phyloP scores from a whole-genome alignment of 2,113 vertebrate genomes.

The Rhadina sibilatrix region DNA sequence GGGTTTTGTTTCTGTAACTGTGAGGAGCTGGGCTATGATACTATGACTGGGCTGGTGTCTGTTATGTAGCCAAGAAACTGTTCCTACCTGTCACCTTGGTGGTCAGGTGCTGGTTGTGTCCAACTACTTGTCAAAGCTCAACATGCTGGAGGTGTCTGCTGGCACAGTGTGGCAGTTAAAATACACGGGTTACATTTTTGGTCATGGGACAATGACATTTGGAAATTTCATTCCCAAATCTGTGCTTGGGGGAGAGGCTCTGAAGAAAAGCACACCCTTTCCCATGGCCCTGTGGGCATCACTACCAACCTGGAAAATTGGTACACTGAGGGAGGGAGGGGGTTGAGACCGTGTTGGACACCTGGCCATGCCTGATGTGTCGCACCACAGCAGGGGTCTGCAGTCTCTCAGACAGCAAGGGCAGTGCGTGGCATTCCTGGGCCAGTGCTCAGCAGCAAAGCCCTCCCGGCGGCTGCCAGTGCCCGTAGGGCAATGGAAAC shows the following conservation, averaged over 20 bases:
- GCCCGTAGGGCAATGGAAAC: fast-evolving
- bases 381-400: fast-evolving
- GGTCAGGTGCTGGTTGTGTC: neutral
- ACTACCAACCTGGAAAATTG: neutral
- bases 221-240: neutral
- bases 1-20: neutral
- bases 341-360: neutral
- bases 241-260: neutral
- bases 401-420: neutral
- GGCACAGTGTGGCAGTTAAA: neutral
- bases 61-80: neutral
- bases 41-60: neutral
- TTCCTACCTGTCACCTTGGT: neutral
- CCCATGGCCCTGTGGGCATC: neutral
- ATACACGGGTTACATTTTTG: neutral
- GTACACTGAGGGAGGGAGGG: neutral
- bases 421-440: neutral
- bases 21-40: neutral
- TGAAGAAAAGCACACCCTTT: neutral
- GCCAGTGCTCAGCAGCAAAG: neutral
- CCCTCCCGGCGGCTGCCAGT: neutral
- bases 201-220: neutral
- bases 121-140: neutral
- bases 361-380: neutral
- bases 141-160: neutral